A percentile compares a stretch with the other conserved stretches of the same genome.
phyloP scores from a whole-genome alignment of 1,140 invertebrate species.

The Drosophila baimaii region DNA sequence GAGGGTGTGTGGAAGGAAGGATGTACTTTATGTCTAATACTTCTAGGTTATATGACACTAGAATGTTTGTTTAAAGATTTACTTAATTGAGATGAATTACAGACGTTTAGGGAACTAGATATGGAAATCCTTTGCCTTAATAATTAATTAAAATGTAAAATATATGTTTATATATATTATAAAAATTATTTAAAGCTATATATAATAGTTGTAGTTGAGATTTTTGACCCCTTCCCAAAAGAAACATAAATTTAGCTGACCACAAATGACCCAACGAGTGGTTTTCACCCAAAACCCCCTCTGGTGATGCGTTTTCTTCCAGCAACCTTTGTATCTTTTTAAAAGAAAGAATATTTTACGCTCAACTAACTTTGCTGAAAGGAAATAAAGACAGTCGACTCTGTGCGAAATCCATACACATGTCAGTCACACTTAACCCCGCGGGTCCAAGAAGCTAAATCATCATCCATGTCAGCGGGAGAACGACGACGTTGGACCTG shows the following conservation, averaged over 20 bases:
- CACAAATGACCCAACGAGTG: not conserved
- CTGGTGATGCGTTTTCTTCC: not conserved
- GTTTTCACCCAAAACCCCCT: not conserved
- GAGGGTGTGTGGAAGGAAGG: not conserved
- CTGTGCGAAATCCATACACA: slow-evolving; percentile 74
- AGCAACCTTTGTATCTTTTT: slow-evolving; percentile 33
- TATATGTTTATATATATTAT: no score
- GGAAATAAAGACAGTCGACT: slow-evolving; percentile 35
- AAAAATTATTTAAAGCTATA: no score
- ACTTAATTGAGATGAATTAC: slow-evolving; percentile 8
- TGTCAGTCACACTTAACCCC: slow-evolving; percentile 80
- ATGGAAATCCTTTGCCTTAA: no score
- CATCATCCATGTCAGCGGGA: slow-evolving; percentile 13
- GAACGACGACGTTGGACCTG: slow-evolving; percentile 31
- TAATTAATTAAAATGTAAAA: no score
- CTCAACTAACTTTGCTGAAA: slow-evolving; percentile 73
- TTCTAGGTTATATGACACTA: no score
- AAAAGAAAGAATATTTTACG: slow-evolving; percentile 65
- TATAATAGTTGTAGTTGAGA: no score
- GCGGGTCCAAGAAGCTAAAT: slow-evolving; percentile 39
- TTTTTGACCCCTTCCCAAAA: not conserved
- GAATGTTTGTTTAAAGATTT: not conserved
- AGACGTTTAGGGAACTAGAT: no score
- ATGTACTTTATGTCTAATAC: not conserved
- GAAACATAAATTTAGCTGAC: slow-evolving; percentile 16